phyloP scores from a whole-genome alignment of 1,140 invertebrate genomes.

The Eurytemora carolleeae region DNA sequence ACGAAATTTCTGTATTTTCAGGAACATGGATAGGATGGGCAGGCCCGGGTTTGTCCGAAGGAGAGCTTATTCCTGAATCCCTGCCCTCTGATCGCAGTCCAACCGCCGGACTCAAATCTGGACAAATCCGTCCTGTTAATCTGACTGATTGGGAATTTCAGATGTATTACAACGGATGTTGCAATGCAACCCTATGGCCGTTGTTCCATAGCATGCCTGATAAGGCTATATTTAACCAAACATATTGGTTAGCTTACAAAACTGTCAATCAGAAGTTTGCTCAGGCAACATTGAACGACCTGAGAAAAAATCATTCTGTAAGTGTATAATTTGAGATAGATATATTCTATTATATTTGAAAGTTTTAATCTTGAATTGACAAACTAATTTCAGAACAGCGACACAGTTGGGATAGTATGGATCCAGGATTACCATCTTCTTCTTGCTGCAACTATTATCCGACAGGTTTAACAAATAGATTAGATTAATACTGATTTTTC shows the following conservation, averaged over 20 bases:
- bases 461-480: conserved; percentile 33
- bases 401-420: conserved; percentile 54
- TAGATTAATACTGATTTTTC: background rate
- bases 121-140: conserved; percentile 37
- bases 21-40: conserved; percentile 79
- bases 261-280: too few relatives aligned
- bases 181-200: conserved; percentile 77
- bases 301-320: too few relatives aligned
- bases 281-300: too few relatives aligned
- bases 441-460: conserved; percentile 66
- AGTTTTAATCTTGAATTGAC: too few relatives aligned
- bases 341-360: too few relatives aligned
- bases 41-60: conserved; percentile 41
- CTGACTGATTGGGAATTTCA: too few relatives aligned
- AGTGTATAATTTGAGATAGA: too few relatives aligned
- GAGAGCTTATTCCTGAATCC: conserved; percentile 47
- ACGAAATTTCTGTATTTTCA: background rate
- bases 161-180: conserved; percentile 74
- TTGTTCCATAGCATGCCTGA: conserved; percentile 77
- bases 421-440: conserved; percentile 84
- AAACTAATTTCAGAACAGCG: conserved; percentile 36
- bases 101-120: conserved; percentile 55
- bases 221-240: conserved; percentile 47
- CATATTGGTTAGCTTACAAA: conserved; percentile 44
- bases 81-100: conserved; percentile 60